phyloP scores from a whole-genome alignment of 2,797 vertebrate genomes.

The Holocentrus rufus region DNA sequence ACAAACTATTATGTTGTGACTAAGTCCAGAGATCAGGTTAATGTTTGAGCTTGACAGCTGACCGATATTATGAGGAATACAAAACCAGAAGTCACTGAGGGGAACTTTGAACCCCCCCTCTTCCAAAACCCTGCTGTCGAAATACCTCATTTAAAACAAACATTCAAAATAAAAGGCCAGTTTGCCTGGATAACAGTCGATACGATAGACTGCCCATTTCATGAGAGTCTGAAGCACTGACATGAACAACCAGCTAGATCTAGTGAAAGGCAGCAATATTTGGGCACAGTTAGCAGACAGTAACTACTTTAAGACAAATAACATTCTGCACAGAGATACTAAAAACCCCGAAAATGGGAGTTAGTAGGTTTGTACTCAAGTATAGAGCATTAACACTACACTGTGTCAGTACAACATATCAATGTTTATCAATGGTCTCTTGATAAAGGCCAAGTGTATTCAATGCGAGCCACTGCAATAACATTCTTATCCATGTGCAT shows the following conservation, averaged over 20 bases:
- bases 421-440: constrained; percentile 13
- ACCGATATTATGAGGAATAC: neutral
- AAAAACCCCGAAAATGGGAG: constrained; percentile 4
- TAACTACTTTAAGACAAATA: constrained; percentile 10
- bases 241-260: neutral
- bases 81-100: constrained; percentile 41
- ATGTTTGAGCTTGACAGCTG: constrained; percentile 37
- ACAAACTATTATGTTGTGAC: neutral
- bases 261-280: constrained; percentile 36
- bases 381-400: constrained; percentile 8
- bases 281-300: constrained; percentile 21
- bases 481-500: constrained; percentile 43
- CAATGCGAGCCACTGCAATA: constrained; percentile 23
- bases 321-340: neutral
- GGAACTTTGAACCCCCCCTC: constrained; percentile 22
- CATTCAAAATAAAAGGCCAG: constrained; percentile 53
- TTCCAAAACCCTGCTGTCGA: neutral
- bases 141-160: constrained; percentile 42
- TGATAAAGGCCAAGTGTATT: constrained; percentile 40
- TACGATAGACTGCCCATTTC: constrained; percentile 27
- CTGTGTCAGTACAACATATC: constrained; percentile 41
- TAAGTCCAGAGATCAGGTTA: constrained; percentile 22
- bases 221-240: constrained; percentile 19
- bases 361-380: constrained; percentile 30
- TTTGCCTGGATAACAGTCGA: constrained; percentile 45